Evolutionary conservation across 1,140 invertebrate genomes (phyloP).

Genomic region (Atta colombica): DNA sequence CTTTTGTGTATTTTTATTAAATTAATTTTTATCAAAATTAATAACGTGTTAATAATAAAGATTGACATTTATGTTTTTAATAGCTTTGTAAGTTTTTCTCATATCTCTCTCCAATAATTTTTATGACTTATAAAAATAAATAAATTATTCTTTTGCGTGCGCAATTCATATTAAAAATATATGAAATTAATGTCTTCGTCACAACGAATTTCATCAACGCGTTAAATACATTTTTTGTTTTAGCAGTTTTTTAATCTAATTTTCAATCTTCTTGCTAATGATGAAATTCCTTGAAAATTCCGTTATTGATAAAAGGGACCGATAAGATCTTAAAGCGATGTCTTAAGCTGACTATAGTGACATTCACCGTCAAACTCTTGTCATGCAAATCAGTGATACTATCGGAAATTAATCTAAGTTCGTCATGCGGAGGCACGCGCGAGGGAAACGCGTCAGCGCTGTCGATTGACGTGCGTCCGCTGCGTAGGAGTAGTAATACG

Average conservation of each 20-base stretch:
- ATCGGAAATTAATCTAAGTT: conserved; percentile 44
- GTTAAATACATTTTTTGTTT: neutral
- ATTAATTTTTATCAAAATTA: neutral
- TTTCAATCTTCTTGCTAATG: neutral
- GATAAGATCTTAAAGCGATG: neutral
- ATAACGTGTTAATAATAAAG: neutral
- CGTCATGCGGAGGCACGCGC: conserved; percentile 32
- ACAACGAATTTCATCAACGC: neutral
- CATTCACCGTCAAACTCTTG: conserved; percentile 7
- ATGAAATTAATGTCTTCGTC: neutral
- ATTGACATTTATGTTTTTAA: neutral
- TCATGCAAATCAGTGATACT: conserved; percentile 30
- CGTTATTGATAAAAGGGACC: neutral
- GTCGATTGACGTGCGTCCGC: conserved; percentile 21
- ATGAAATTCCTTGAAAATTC: neutral
- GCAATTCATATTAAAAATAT: neutral
- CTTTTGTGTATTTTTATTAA: neutral
- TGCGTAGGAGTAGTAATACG: conserved; percentile 26
- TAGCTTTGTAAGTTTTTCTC: neutral
- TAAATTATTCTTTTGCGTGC: neutral
- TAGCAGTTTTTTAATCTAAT: neutral
- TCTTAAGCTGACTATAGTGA: neutral
- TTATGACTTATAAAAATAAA: neutral
- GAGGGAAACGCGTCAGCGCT: neutral
- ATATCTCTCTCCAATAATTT: neutral